phyloP scores from a whole-genome alignment of 1,140 invertebrate genomes.

The Augochlora pura region DNA sequence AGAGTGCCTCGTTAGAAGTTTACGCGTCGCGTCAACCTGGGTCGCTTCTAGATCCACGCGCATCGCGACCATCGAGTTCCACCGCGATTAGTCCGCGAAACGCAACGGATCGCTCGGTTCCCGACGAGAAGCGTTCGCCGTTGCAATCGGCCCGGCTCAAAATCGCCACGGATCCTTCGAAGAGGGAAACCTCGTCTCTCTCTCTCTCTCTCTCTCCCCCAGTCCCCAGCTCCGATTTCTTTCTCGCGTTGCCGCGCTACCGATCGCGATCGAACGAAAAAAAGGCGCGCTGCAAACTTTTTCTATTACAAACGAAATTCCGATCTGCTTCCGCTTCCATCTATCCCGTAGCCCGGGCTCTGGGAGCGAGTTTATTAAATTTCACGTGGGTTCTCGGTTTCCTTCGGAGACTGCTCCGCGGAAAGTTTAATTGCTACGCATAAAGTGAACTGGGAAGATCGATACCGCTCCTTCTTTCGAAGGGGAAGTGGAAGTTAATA shows the following conservation, averaged over 20 bases:
- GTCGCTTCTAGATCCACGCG: no score
- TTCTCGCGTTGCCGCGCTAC: no score
- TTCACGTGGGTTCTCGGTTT: slow-evolving; percentile 3
- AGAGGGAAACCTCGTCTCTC: no score
- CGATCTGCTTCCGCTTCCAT: background rate
- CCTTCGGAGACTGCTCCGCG: background rate
- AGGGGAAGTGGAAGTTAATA: background rate
- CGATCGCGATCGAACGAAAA: background rate
- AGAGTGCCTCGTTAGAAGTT: background rate
- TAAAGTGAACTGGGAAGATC: background rate
- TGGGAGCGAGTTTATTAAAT: slow-evolving; percentile 16
- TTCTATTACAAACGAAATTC: slow-evolving; percentile 27
- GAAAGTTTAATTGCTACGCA: slow-evolving; percentile 24
- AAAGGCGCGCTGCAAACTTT: background rate
- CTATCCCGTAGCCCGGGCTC: no score
- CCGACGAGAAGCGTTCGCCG: no score
- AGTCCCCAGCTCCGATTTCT: background rate
- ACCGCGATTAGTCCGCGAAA: no score
- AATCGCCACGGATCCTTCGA: no score
- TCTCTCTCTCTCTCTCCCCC: no score
- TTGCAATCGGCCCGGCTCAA: no score
- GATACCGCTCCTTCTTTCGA: slow-evolving; percentile 4
- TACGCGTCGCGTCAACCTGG: no score
- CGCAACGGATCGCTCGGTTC: no score
- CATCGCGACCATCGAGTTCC: no score